A percentile compares a stretch with the other conserved stretches of the same genome.
Evolutionary conservation across 2,888 invertebrate genomes (phyloP).

Genomic region (Drosophila recens): DNA sequence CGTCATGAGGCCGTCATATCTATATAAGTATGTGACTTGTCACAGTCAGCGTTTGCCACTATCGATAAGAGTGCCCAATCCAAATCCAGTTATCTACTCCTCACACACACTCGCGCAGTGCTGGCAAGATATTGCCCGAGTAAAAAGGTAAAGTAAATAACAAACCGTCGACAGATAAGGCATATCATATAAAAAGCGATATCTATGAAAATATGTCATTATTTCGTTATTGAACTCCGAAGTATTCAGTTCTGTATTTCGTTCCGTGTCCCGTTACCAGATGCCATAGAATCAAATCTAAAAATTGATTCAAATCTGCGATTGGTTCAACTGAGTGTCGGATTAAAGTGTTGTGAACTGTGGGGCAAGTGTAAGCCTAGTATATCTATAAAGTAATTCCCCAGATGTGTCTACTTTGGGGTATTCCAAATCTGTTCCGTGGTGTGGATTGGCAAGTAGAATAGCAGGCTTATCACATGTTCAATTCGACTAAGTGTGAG

Average conservation of each 20-base stretch:
- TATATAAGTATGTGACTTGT: slow-evolving; percentile 35
- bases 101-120: slow-evolving; percentile 35
- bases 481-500: slow-evolving; percentile 62
- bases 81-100: slow-evolving; percentile 76
- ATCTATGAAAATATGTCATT: slow-evolving; percentile 81
- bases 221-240: slow-evolving; percentile 79
- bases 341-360: slow-evolving; percentile 31
- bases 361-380: neutral
- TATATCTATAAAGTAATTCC: neutral
- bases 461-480: slow-evolving; percentile 81
- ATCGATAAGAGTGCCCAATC: slow-evolving; percentile 77
- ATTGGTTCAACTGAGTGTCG: slow-evolving; percentile 6
- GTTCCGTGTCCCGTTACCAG: slow-evolving; percentile 1
- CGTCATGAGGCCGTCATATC: slow-evolving; percentile 56
- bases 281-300: slow-evolving; percentile 3
- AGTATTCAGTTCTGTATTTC: slow-evolving; percentile 58
- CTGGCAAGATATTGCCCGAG: slow-evolving; percentile 54
- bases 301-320: slow-evolving; percentile 13
- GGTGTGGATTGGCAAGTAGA: slow-evolving; percentile 77
- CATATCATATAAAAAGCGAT: slow-evolving; percentile 80
- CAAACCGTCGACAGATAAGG: slow-evolving; percentile 67
- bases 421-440: slow-evolving; percentile 5
- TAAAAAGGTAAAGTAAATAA: slow-evolving; percentile 75
- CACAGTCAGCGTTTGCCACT: slow-evolving; percentile 53
- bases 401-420: neutral